A percentile compares a stretch with the other conserved stretches of the same genome.
Conservation (phyloP, 2,113 vertebrate genomes). For the Bubo blakistoni region DNA sequence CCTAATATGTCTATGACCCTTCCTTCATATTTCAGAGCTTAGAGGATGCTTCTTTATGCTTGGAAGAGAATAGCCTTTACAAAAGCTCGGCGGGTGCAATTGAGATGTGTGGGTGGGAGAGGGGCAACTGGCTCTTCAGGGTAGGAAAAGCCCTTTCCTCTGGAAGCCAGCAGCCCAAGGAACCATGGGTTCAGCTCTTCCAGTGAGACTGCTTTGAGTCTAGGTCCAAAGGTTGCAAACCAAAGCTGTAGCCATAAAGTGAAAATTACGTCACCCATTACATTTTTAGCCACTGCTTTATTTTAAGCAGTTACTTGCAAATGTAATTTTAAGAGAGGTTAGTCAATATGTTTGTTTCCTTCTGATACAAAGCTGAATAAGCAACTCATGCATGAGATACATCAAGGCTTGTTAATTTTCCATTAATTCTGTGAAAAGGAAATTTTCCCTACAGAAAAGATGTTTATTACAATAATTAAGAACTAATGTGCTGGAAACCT, state of each 20-base stretch:
- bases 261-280: neutral
- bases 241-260: neutral
- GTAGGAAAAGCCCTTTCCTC: neutral
- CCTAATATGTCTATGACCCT: neutral
- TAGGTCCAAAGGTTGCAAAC: neutral
- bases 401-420: neutral
- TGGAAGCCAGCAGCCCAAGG: neutral
- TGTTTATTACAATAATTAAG: neutral
- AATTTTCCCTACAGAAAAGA: neutral
- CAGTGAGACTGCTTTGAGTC: neutral
- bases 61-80: neutral
- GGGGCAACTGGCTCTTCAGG: neutral
- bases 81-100: neutral
- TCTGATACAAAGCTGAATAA: neutral
- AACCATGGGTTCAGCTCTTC: neutral
- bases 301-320: neutral
- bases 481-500: neutral
- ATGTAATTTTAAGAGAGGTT: neutral
- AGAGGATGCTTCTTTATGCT: neutral
- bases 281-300: neutral
- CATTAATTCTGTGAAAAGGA: neutral
- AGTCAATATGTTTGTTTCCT: neutral
- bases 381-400: neutral
- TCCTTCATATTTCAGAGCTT: neutral
- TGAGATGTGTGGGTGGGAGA: rapidly evolving